Evolutionary conservation across 64 coral and sea anemone genomes (phyloP), one percentile per base, ranked within the genome.

Genomic region (Stichodactyla helianthus): DNA sequence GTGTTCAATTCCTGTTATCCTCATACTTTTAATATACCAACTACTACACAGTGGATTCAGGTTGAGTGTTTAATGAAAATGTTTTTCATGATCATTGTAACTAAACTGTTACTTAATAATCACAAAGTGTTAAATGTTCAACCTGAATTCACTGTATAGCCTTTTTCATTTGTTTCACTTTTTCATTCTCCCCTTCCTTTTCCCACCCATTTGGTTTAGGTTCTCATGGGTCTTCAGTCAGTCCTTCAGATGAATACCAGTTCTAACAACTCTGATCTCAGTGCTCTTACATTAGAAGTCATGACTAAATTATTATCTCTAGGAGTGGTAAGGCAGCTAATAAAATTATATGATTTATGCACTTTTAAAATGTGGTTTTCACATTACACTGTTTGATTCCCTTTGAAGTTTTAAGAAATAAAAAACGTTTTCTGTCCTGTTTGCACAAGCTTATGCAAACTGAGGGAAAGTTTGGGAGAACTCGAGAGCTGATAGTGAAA

Each of bases 211-310:
- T 52, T 20, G 52, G 20, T 82, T 52, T 51, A 92, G 90, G 84
- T 87, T 68, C 50, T 92, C 19, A 20, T 87, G 12, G 85, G 76
- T 26, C 85, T 92, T 9, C 90, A 92, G 59, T 92, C 53, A 19
- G 4, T 92, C 25, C n/a, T 87, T 12, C 90, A 92, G 27, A 13
- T 74, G 4, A 27, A n/a, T 31, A 4, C 68, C 35, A 44, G 35
- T 44, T 44, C 35, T 22, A 22, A 7, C 68, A 74, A 27, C 12
- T 5, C 31, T 86, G 63, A 35, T 22, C 85, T 71, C 16, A 86
- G 17, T 71, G 50, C 53, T 51, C 12, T 52, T 1, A 31, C 26
- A 74, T 23, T 74, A n/a, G 20, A 74, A 59, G 58, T 55, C 1
- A 56, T 16, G 26, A 77, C 50, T 17, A 52, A 16, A 71, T 17